A percentile compares a stretch with the other conserved stretches of the same genome.
Evolutionary conservation across 2,888 invertebrate genomes (phyloP).

Genomic region (Drosophila lacicola): DNA sequence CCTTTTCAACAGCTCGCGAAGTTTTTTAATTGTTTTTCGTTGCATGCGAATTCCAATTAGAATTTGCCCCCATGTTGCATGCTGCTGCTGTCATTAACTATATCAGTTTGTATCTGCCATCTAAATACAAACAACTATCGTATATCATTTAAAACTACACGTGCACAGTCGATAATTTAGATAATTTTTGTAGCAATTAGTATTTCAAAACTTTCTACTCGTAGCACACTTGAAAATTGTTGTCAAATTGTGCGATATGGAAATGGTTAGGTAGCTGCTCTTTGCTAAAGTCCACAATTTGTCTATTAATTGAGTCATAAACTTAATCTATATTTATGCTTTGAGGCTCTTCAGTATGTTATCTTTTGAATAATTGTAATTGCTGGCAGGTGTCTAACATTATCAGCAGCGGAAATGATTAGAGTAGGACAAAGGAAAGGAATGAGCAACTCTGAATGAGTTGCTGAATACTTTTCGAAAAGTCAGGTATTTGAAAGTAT

Average conservation of each 20-base stretch:
- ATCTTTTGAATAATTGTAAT: constrained; percentile 10
- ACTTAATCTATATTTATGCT: background rate
- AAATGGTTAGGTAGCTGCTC: background rate
- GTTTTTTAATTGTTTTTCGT: constrained; percentile 27
- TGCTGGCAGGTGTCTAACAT: background rate
- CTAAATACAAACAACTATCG: constrained; percentile 3
- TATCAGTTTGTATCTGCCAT: constrained; percentile 20
- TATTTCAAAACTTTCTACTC: background rate
- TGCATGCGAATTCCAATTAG: constrained; percentile 39
- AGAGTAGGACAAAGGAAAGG: background rate
- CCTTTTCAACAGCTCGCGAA: constrained; percentile 18
- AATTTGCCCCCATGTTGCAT: constrained; percentile 34
- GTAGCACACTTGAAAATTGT: constrained; percentile 10
- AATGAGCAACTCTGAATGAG: no score
- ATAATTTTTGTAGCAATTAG: constrained; percentile 10
- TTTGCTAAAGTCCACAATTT: constrained; percentile 4
- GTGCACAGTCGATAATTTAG: constrained; percentile 5
- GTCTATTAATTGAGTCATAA: constrained; percentile 12
- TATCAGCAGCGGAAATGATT: constrained; percentile 11
- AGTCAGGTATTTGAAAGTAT: no score
- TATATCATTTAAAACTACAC: constrained; percentile 3
- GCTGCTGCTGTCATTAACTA: constrained; percentile 30
- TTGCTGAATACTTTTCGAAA: no score
- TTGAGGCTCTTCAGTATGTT: constrained; percentile 9
- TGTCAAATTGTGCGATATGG: constrained; percentile 1